A percentile compares a stretch with the other conserved stretches of the same genome.
These are phyloP conservation scores for Siniperca chuatsi DNA, from an alignment of 2,113 vertebrate genomes.

Conservation along the genomic window DNA sequence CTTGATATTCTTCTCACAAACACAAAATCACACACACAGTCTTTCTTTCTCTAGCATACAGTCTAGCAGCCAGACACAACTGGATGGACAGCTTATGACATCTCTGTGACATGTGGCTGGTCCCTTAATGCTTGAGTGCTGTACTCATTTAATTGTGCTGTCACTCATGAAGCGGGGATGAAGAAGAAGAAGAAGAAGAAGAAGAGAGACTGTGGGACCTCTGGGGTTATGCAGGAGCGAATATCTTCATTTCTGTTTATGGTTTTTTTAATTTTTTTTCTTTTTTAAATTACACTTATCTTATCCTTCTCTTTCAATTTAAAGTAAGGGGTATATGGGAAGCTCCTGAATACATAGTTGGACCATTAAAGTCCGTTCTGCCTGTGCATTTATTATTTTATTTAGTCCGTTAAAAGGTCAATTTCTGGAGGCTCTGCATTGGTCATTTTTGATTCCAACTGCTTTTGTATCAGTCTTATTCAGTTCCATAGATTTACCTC, in stretches of 20 bases:
- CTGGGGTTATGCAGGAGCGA: conserved; percentile 22
- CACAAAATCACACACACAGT: conserved; percentile 12
- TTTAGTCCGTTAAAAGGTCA: conserved; percentile 31
- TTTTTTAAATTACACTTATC: conserved; percentile 19
- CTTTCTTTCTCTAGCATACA: conserved; percentile 9
- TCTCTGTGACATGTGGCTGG: conserved; percentile 58
- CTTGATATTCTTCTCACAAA: conserved; percentile 61
- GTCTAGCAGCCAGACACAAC: conserved; percentile 25
- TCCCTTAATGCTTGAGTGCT: conserved; percentile 67
- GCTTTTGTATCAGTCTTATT: conserved; percentile 17
- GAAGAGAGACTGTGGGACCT: conserved; percentile 17
- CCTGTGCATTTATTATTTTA: conserved; percentile 35
- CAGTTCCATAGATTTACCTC: conserved; percentile 7
- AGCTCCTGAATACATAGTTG: conserved; percentile 39
- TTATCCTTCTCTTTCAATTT: conserved; percentile 44
- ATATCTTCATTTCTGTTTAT: conserved; percentile 23
- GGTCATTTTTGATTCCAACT: conserved; percentile 13
- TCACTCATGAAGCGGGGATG: conserved; percentile 63
- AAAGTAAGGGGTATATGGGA: conserved; percentile 18
- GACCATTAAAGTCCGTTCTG: conserved; percentile 29
- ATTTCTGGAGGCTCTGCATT: conserved; percentile 15
- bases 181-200: conserved; percentile 27
- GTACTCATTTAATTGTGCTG: conserved; percentile 70
- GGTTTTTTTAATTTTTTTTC: neutral
- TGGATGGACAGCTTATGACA: conserved; percentile 65